A percentile compares a stretch with the other conserved stretches of the same genome.
phyloP scores from a whole-genome alignment of 2,797 vertebrate species.

The Botia almorhae region DNA sequence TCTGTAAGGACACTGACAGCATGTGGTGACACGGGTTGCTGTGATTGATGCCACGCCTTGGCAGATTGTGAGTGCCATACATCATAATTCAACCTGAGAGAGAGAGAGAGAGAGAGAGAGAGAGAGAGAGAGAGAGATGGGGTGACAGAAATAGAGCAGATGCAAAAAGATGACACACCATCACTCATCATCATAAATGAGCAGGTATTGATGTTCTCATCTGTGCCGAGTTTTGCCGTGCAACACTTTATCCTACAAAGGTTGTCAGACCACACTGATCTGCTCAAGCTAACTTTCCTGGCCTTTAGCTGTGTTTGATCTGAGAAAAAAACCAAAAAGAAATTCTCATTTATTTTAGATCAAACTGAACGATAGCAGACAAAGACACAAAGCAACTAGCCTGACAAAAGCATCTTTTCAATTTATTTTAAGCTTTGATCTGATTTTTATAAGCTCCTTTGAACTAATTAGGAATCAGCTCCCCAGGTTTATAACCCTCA shows the following conservation, averaged over 20 bases:
- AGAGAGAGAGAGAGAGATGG: constrained; percentile 48
- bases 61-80: constrained; percentile 44
- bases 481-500: not conserved
- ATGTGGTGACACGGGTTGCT: constrained; percentile 29
- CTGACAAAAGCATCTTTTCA: not conserved
- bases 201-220: constrained; percentile 39
- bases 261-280: not conserved
- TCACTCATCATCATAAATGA: constrained; percentile 45
- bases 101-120: constrained; percentile 1
- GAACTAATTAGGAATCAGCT: not conserved
- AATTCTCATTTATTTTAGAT: not conserved
- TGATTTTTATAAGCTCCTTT: constrained; percentile 15
- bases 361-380: not conserved
- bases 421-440: constrained; percentile 8
- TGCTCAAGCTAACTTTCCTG: not conserved
- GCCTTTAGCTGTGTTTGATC: not conserved
- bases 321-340: not conserved
- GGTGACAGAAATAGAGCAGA: constrained; percentile 48
- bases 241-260: constrained; percentile 30
- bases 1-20: constrained; percentile 30
- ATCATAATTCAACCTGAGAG: constrained; percentile 50
- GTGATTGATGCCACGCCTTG: constrained; percentile 42
- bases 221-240: constrained; percentile 27
- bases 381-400: not conserved
- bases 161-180: constrained; percentile 36